Percentiles rank a stretch among this genome's conserved stretches.
phyloP scores from a whole-genome alignment of 2,797 vertebrate genomes.

The Bradypodion pumilum region DNA sequence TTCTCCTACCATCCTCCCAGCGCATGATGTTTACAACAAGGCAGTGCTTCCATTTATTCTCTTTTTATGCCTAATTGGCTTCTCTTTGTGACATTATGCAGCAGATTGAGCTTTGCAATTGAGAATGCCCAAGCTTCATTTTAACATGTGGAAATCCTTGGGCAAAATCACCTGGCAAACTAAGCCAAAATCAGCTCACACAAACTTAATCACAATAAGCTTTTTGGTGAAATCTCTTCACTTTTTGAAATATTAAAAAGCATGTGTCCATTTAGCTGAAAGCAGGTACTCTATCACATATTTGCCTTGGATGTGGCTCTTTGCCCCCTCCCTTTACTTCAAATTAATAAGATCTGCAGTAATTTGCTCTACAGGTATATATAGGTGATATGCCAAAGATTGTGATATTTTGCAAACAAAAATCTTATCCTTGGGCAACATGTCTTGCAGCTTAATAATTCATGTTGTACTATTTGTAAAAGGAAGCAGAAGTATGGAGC shows the following conservation, averaged over 20 bases:
- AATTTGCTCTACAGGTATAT: slow-evolving; percentile 45
- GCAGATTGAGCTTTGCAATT: not conserved
- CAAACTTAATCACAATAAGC: slow-evolving; percentile 40
- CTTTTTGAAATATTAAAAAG: slow-evolving; percentile 39
- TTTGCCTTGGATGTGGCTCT: slow-evolving; percentile 42
- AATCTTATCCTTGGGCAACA: slow-evolving; percentile 49
- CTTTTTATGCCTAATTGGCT: too few species aligned
- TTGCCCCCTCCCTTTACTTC: rapidly evolving
- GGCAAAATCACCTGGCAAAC: slow-evolving; percentile 7
- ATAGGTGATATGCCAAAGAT: slow-evolving; percentile 45
- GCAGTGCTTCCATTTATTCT: too few species aligned
- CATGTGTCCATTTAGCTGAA: not conserved
- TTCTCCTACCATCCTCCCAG: not conserved
- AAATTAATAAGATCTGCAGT: slow-evolving; percentile 30
- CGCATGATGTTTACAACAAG: not conserved
- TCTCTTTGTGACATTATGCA: too few species aligned
- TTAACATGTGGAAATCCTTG: slow-evolving; percentile 14
- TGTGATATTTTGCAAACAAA: slow-evolving; percentile 55
- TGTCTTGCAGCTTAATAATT: slow-evolving; percentile 72
- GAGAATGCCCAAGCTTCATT: not conserved
- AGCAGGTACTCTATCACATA: slow-evolving; percentile 26
- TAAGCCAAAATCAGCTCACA: slow-evolving; percentile 11
- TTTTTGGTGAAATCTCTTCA: slow-evolving; percentile 43
- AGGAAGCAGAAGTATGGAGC: slow-evolving; percentile 72
- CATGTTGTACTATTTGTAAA: slow-evolving; percentile 71